These are phyloP conservation scores for Philopotamus ludificatus DNA, from an alignment of 1,140 invertebrate genomes.

Conservation along the genomic window DNA sequence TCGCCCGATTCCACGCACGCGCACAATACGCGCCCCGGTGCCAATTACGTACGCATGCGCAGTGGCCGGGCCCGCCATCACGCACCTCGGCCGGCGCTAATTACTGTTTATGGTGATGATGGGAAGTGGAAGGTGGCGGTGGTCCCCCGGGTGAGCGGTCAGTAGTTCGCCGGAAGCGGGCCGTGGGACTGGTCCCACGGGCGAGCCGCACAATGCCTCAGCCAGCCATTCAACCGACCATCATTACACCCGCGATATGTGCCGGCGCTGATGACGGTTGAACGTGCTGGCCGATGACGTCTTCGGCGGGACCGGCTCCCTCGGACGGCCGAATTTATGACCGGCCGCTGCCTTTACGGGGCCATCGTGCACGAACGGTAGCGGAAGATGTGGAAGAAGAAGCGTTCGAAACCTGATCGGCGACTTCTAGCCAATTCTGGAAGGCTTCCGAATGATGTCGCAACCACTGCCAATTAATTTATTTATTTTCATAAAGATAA, in stretches of 20 bases:
- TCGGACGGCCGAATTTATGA: no score
- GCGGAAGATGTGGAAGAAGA: not conserved
- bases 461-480: no score
- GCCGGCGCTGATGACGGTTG: not conserved
- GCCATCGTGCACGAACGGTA: not conserved
- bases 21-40: no score
- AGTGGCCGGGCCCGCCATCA: no score
- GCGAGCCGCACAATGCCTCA: slow-evolving; percentile 14
- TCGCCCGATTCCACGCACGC: no score
- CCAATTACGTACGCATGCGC: no score
- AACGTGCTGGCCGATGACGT: no score
- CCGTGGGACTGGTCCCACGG: slow-evolving; percentile 40
- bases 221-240: not conserved
- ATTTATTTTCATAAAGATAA: no score
- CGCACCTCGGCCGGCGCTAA: not conserved
- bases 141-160: slow-evolving; percentile 30
- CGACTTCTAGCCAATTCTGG: not conserved
- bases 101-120: not conserved
- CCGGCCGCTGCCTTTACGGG: not conserved
- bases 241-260: slow-evolving; percentile 4
- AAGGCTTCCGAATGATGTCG: no score
- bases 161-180: slow-evolving; percentile 32
- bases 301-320: no score
- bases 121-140: not conserved
- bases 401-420: not conserved